Evolutionary conservation across 2,888 invertebrate species (phyloP).

Genomic region (Drosophila colorata): DNA sequence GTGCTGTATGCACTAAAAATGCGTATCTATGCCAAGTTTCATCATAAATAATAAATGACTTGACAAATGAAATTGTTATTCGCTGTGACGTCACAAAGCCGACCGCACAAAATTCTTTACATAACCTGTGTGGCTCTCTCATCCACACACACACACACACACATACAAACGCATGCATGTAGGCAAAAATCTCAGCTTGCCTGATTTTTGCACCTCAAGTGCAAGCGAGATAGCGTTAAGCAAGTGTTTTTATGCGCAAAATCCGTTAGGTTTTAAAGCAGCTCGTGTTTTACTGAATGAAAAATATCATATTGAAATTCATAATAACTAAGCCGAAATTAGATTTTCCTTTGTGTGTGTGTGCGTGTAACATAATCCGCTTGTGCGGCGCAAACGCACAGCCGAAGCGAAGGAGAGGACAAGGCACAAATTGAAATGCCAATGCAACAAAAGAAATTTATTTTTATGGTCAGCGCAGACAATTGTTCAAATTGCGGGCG

Average conservation of each 20-base stretch:
- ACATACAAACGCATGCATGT: neutral
- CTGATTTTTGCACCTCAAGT: conserved; percentile 14
- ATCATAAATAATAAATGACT: no score
- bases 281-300: conserved; percentile 38
- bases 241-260: conserved; percentile 29
- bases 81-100: no score
- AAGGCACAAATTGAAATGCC: conserved; percentile 73
- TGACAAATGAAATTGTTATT: no score
- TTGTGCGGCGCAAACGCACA: conserved; percentile 23
- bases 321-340: conserved; percentile 46
- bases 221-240: conserved; percentile 25
- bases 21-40: no score
- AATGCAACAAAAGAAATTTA: conserved; percentile 68
- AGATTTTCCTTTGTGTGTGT: conserved; percentile 17
- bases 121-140: neutral
- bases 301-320: conserved; percentile 39
- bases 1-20: no score
- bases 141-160: neutral
- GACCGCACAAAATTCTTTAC: neutral
- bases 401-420: conserved; percentile 26
- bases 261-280: conserved; percentile 33
- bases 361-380: conserved; percentile 56
- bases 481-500: conserved; percentile 64
- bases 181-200: conserved; percentile 14
- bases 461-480: conserved; percentile 59